Evolutionary conservation across 1,140 invertebrate genomes (phyloP), one percentile per base, ranked within the genome.

Genomic region (Rhizoglyphus robini): DNA sequence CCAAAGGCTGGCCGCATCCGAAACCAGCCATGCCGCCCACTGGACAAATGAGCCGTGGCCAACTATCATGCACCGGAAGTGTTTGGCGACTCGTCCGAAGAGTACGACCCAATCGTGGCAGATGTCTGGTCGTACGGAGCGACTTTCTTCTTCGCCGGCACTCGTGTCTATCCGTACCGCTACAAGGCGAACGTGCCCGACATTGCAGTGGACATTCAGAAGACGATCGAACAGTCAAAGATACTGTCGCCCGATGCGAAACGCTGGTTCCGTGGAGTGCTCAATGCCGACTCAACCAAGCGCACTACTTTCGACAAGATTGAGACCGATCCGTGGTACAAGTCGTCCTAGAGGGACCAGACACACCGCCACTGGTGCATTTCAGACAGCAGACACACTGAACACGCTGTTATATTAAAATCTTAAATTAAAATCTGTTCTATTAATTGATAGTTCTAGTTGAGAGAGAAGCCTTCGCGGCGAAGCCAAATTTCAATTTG

Each of bases 41-140:
- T 34, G 57, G 5, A 27, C 4, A 38, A 20, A 20, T 23, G 47
- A 11, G 4, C 4, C 20, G 57, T 8, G 4, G 57, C 57, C 8
- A 59, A 59, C 25, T 59, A 11, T 38, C 30, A 59, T 4, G 57
- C 57, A 18, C 57, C 57, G 5, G 57, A 59, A 20, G 23, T 23
- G 5, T 59, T 13, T 20, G 47, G 47, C 5, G 20, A 5, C 5
- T 15, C 5, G 8, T 20, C 5, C 18, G 57, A 31, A 59, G 57
- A 59, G 25, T 59, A 18, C 34, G 25, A 59, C 31, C 57, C 57
- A 59, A 59, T 59, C 31, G 5, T 29, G 5, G 57, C 57, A 15
- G 57, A 59, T 20, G 57, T 59, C 4, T 59, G 57, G 57, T 34
- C 30, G 18, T 59, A 59, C 25, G 57, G 57, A 8, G 57, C 57